Evolutionary conservation across 1,140 invertebrate genomes (phyloP), one percentile per base, ranked within the genome.

Genomic region (Ceratosolen solmsi): DNA sequence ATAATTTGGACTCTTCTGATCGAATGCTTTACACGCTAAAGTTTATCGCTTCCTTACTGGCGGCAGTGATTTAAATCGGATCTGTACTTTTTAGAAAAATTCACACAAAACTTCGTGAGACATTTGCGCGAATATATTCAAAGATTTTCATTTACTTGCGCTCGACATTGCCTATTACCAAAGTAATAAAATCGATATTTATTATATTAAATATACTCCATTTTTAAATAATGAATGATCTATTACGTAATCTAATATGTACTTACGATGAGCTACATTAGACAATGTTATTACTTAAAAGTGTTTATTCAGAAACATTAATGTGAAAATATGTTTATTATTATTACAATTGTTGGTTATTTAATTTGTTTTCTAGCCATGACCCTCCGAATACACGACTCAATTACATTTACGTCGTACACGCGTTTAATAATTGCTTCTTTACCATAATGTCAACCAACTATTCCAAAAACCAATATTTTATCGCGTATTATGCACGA

Each of bases 151-250:
- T 7, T 7, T 13, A 46, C 5, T 5, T 5, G 41, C 41, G 13
- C 41, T 7, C 41, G 41, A 46, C 41, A 46, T 46, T 46, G 41
- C 5, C 41, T 46, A 46, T 5, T 7, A 46, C 5, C 13, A 7
- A 13, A 46, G 13, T 46, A 46, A 46, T 46, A 46, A 46, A 46
- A 46, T 5, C 41, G 41, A 13, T 7, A 46, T 46, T 46, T 46
- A 46, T 46, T 13, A 5, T 46, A 46, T 5, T 5, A 13, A 46
- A 46, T 46, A 46, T 46, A 7, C 5, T 46, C 20, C 51, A 54
- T 54, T 54, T 54, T 54, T 54, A 54, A 54, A 54, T 54, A 54
- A n/a, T n/a, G n/a, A n/a, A n/a, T n/a, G n/a, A n/a, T n/a, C n/a
- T n/a, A n/a, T n/a, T n/a, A n/a, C n/a, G n/a, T n/a, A 54, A 54